Evolutionary conservation across 2,797 vertebrate species (phyloP).

Genomic region (Sarcoramphus papa): DNA sequence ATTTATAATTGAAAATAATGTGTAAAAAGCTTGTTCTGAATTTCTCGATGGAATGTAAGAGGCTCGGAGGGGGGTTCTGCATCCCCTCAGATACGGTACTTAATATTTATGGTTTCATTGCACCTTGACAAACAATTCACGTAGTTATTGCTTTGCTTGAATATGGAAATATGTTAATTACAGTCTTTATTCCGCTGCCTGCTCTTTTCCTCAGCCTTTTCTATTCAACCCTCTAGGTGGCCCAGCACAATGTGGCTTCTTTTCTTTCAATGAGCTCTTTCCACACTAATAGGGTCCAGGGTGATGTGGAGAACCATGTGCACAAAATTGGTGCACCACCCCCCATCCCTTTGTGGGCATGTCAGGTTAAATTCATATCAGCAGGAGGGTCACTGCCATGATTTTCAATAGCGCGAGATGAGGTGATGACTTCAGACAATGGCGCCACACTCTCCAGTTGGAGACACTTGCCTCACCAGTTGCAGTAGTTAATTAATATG

Average conservation of each 20-base stretch:
- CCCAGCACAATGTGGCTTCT: slow-evolving; percentile 76
- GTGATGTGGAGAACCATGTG: slow-evolving; percentile 82
- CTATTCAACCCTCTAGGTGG: slow-evolving; percentile 82
- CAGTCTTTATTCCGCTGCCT: slow-evolving; percentile 69
- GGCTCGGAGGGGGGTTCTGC: background rate
- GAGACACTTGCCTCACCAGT: slow-evolving; percentile 76
- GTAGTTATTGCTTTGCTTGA: slow-evolving; percentile 83
- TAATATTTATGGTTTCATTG: slow-evolving; percentile 41
- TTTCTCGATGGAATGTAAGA: slow-evolving; percentile 8
- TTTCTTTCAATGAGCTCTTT: slow-evolving; percentile 64
- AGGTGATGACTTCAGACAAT: slow-evolving; percentile 87
- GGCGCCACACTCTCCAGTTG: slow-evolving; percentile 83
- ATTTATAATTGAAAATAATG: background rate
- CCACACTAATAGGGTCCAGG: slow-evolving; percentile 78
- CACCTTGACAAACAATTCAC: slow-evolving; percentile 79
- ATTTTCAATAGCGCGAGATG: slow-evolving; percentile 84
- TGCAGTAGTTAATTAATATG: slow-evolving; percentile 85
- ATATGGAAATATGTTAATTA: slow-evolving; percentile 87
- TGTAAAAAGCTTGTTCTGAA: background rate
- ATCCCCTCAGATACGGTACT: slow-evolving; percentile 12
- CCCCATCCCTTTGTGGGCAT: slow-evolving; percentile 78
- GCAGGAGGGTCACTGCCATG: slow-evolving; percentile 79
- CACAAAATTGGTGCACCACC: slow-evolving; percentile 69
- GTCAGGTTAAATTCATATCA: slow-evolving; percentile 83
- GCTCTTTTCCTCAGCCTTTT: slow-evolving; percentile 73